Percentiles rank a stretch among this genome's conserved stretches.
Conservation (phyloP, 2,797 vertebrate genomes). For the Acipenser transmontanus region DNA sequence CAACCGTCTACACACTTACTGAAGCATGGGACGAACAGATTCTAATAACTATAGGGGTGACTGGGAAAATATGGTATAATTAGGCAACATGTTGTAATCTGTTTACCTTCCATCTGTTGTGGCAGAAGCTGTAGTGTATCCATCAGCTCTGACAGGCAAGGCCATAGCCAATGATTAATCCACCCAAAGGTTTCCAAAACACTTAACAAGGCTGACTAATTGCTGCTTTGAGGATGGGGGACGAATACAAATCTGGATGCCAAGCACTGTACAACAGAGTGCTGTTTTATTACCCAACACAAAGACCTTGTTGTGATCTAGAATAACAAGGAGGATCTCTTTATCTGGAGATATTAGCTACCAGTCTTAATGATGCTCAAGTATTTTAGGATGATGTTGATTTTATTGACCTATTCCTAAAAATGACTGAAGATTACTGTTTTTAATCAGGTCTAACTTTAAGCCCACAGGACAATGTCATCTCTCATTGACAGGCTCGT, state of each 20-base stretch:
- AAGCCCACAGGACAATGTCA: no score
- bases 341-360: no score
- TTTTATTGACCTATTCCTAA: no score
- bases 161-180: conserved; percentile 3
- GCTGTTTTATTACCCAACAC: no score
- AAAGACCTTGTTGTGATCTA: no score
- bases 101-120: conserved; percentile 7
- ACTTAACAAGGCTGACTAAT: not conserved
- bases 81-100: conserved; percentile 12
- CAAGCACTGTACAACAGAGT: no score
- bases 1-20: not conserved
- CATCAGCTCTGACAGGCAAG: not conserved
- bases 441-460: no score
- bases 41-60: not conserved
- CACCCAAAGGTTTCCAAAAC: not conserved
- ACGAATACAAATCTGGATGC: not conserved
- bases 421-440: no score
- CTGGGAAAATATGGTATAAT: conserved; percentile 10
- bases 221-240: not conserved
- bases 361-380: no score
- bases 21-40: conserved; percentile 7
- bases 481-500: no score
- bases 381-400: no score
- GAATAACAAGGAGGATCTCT: no score
- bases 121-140: conserved; percentile 1